Conservation (phyloP, 2,888 invertebrate species). For the Drosophila anceps region DNA sequence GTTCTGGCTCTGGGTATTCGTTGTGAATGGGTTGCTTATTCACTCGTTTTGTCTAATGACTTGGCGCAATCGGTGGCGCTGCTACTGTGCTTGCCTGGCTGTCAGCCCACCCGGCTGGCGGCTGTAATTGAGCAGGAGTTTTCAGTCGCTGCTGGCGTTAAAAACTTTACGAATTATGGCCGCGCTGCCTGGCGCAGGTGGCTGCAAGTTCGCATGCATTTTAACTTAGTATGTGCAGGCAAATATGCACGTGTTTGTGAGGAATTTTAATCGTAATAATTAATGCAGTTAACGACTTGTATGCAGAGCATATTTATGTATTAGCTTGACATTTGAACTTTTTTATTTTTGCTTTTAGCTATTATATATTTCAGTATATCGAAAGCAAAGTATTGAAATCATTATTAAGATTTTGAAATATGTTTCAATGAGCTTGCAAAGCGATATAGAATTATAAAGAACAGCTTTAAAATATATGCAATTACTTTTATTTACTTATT, state of each 20-base stretch:
- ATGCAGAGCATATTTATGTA: neutral
- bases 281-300: neutral
- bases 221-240: neutral
- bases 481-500: too few species aligned
- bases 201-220: constrained; percentile 13
- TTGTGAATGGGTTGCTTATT: constrained; percentile 36
- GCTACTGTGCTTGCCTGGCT: neutral
- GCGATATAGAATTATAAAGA: too few species aligned
- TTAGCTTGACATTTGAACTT: neutral
- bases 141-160: constrained; percentile 12
- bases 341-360: neutral
- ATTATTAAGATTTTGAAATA: too few species aligned
- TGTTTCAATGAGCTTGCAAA: too few species aligned
- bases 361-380: too few species aligned
- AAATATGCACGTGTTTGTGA: neutral
- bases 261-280: neutral
- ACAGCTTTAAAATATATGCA: too few species aligned
- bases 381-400: too few species aligned
- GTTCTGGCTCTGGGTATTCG: constrained; percentile 5
- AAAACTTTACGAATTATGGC: constrained; percentile 46
- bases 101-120: constrained; percentile 21
- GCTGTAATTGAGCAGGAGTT: constrained; percentile 46
- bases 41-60: constrained; percentile 56
- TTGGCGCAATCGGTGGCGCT: constrained; percentile 24
- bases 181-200: constrained; percentile 36